Conservation (phyloP, 1,140 invertebrate genomes). For the Gyrodactylus bullatarudis region DNA sequence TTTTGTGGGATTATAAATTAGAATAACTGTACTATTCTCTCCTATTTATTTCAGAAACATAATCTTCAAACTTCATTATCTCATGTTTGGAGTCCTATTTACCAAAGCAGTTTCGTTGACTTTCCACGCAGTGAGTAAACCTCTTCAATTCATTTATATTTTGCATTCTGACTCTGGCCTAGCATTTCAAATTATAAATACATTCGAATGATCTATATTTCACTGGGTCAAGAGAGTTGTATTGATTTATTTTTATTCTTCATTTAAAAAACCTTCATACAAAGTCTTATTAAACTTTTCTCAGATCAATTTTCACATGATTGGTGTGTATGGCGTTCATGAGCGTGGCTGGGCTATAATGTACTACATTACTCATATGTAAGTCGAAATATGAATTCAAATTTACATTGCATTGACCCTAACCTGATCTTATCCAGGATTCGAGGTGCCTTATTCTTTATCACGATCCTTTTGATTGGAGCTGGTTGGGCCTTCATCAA, state of each 20-base stretch:
- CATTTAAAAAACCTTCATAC: background rate
- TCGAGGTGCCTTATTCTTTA: constrained; percentile 67
- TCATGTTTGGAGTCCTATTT: constrained; percentile 72
- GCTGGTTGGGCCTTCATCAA: constrained; percentile 97
- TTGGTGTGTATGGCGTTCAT: constrained; percentile 60
- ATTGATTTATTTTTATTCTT: background rate
- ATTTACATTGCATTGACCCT: no score
- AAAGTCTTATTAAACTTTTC: no score
- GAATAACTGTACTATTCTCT: background rate
- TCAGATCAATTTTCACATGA: constrained; percentile 66
- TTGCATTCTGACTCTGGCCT: no score
- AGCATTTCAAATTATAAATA: no score
- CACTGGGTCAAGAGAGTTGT: background rate
- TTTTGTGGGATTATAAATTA: no score
- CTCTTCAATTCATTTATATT: no score
- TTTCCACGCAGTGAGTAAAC: constrained; percentile 40
- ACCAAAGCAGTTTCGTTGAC: constrained; percentile 59
- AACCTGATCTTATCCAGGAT: no score
- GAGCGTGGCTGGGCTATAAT: constrained; percentile 81
- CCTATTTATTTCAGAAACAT: background rate
- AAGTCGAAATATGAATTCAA: constrained; percentile 16
- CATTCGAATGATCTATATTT: no score
- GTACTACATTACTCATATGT: constrained; percentile 77
- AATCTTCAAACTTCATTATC: constrained; percentile 30
- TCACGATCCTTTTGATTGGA: constrained; percentile 73